Percentiles rank a stretch among this genome's conserved stretches.
These are phyloP conservation scores for Himantopus leucocephalus DNA, from an alignment of 2,113 vertebrate genomes.

Conservation along the genomic window DNA sequence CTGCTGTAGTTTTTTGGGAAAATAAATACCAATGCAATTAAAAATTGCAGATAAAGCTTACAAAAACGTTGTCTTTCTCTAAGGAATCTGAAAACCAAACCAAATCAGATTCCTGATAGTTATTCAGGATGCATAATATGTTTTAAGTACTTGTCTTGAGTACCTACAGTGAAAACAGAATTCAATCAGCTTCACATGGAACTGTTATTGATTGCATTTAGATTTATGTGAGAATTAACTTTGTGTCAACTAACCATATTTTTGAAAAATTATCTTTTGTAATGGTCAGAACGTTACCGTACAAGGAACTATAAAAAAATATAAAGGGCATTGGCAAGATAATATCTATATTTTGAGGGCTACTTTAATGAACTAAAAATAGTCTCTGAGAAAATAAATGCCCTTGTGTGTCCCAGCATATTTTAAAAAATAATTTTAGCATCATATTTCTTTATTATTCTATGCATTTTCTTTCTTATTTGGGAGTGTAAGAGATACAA, in stretches of 20 bases:
- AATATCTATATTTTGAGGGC: neutral
- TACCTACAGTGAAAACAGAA: neutral
- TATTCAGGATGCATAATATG: neutral
- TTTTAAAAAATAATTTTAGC: neutral
- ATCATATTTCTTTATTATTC: neutral
- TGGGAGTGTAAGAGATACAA: neutral
- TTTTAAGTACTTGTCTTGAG: neutral
- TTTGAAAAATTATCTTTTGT: neutral
- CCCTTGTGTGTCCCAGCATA: too few species aligned
- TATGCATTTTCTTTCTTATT: neutral
- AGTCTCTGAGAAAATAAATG: neutral
- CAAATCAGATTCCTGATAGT: neutral
- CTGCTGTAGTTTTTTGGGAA: neutral
- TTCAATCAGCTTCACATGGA: neutral
- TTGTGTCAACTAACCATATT: neutral
- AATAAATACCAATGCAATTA: neutral
- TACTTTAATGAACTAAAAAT: neutral
- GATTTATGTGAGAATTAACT: neutral
- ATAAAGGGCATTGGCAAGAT: neutral
- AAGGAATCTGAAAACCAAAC: neutral
- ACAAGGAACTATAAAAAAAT: neutral
- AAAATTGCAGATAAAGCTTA: constrained; percentile 22
- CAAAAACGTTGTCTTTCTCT: neutral
- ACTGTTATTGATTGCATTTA: neutral
- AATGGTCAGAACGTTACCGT: neutral